phyloP scores from a whole-genome alignment of 1,140 invertebrate species.

The Goniozus legneri region DNA sequence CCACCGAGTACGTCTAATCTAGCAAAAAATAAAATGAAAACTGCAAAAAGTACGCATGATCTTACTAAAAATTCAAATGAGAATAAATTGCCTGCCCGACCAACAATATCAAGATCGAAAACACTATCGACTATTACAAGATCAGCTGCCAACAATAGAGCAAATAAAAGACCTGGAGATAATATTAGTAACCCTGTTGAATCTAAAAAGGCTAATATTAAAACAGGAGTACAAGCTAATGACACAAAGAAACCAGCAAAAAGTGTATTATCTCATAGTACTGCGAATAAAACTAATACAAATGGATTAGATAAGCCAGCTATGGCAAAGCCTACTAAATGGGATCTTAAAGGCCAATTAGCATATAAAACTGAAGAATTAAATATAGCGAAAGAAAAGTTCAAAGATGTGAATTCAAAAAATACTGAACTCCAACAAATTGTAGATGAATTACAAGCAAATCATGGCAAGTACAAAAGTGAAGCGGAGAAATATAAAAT shows the following conservation, averaged over 20 bases:
- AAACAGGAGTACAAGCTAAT: slow-evolving; percentile 15
- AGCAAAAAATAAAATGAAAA: not conserved
- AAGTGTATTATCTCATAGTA: slow-evolving; percentile 7
- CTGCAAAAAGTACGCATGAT: slow-evolving; percentile 5
- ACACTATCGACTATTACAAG: slow-evolving; percentile 27
- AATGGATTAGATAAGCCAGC: slow-evolving; percentile 7
- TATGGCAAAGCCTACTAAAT: slow-evolving; percentile 31
- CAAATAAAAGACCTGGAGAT: slow-evolving; percentile 34
- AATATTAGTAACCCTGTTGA: slow-evolving; percentile 15
- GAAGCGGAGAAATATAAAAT: slow-evolving; percentile 45
- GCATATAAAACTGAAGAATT: slow-evolving; percentile 33
- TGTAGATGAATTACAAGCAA: slow-evolving; percentile 41
- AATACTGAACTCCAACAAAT: slow-evolving; percentile 55
- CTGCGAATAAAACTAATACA: slow-evolving; percentile 2
- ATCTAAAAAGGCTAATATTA: slow-evolving; percentile 29
- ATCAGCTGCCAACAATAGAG: slow-evolving; percentile 16
- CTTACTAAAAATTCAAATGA: slow-evolving; percentile 28
- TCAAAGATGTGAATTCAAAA: slow-evolving; percentile 55
- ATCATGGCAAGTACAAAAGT: slow-evolving; percentile 20
- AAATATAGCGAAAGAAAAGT: slow-evolving; percentile 53
- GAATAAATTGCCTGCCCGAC: slow-evolving; percentile 30
- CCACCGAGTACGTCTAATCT: too few relatives aligned
- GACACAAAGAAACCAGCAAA: slow-evolving; percentile 1
- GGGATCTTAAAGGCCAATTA: slow-evolving; percentile 43
- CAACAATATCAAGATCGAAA: slow-evolving; percentile 23